Conservation (phyloP, 1,140 invertebrate species). For the Artemia franciscana region DNA sequence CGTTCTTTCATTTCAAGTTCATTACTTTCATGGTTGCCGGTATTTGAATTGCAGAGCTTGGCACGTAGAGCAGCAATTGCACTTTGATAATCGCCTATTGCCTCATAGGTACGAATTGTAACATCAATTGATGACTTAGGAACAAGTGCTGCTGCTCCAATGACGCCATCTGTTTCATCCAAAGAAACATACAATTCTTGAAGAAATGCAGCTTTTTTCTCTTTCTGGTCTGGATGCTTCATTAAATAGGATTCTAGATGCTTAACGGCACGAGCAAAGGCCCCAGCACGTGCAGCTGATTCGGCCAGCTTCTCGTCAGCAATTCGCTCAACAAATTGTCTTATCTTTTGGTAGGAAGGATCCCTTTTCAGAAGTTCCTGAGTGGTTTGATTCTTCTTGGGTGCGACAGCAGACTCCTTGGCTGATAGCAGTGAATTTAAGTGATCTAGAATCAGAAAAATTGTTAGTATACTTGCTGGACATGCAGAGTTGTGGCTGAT, state of each 20-base stretch:
- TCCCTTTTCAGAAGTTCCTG: neutral
- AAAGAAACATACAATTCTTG: slow-evolving; percentile 30
- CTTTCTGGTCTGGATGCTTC: slow-evolving; percentile 16
- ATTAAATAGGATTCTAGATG: slow-evolving; percentile 27
- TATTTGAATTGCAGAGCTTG: slow-evolving; percentile 31
- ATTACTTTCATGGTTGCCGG: slow-evolving; percentile 12
- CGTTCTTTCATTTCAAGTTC: neutral
- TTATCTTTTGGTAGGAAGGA: slow-evolving; percentile 5
- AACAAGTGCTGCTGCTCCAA: slow-evolving; percentile 25
- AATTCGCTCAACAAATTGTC: slow-evolving; percentile 22
- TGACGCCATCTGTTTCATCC: slow-evolving; percentile 32
- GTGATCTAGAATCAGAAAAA: neutral
- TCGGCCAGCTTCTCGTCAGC: slow-evolving; percentile 25
- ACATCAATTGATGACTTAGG: slow-evolving; percentile 24
- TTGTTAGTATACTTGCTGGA: neutral
- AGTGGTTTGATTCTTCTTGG: neutral
- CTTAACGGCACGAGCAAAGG: slow-evolving; percentile 27
- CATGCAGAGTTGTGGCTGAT: neutral
- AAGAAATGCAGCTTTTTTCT: slow-evolving; percentile 23
- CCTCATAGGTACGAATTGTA: slow-evolving; percentile 26
- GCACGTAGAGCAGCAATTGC: slow-evolving; percentile 9
- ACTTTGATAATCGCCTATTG: slow-evolving; percentile 19
- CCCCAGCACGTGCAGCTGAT: slow-evolving; percentile 28
- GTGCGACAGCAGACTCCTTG: neutral
- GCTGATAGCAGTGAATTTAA: neutral